Conservation (phyloP, 1,140 invertebrate species). For the Aphis gossypii region DNA sequence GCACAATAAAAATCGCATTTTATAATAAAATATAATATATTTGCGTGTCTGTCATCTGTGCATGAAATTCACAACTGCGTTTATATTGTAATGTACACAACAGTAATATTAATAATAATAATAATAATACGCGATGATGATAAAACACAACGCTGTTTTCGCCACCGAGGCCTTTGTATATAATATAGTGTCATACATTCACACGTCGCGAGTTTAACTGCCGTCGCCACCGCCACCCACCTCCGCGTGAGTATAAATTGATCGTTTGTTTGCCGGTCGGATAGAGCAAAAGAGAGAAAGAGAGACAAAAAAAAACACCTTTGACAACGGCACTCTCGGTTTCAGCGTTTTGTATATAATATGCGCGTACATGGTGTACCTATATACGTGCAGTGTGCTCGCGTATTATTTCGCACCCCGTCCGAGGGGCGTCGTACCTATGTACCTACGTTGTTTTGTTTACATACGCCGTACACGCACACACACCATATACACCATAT, state of each 20-base stretch:
- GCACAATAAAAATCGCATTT: constrained; percentile 15
- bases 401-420: not conserved
- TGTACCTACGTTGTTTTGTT: not conserved
- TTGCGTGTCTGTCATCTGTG: not conserved
- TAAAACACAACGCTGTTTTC: not conserved
- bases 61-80: not conserved
- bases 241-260: not conserved
- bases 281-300: not conserved
- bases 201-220: not conserved
- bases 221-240: not conserved
- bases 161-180: not conserved
- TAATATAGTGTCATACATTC: not conserved
- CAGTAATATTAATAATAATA: not conserved
- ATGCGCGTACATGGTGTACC: not conserved
- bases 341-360: not conserved
- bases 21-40: not conserved
- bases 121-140: not conserved
- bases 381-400: not conserved
- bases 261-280: constrained; percentile 11
- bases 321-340: not conserved
- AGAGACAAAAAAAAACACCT: not conserved
- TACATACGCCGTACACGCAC: not conserved
- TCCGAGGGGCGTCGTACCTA: not conserved
- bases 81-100: not conserved
- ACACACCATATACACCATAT: not conserved